phyloP scores from a whole-genome alignment of 2,888 invertebrate genomes.

The Tachina grossa region DNA sequence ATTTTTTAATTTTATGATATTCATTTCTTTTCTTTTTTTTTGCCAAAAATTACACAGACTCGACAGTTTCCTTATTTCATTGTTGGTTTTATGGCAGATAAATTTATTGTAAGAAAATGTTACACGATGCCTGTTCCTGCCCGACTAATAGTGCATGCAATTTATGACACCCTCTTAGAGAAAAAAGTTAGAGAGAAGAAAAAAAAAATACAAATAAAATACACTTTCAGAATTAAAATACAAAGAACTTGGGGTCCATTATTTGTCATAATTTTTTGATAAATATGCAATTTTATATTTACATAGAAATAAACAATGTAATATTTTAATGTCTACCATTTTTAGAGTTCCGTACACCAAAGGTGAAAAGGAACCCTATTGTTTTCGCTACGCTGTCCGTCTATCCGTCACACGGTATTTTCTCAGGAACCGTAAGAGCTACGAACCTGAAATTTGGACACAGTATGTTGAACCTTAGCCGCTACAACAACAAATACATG shows the following conservation, averaged over 20 bases:
- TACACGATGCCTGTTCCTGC: constrained; percentile 29
- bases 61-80: constrained; percentile 32
- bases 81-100: constrained; percentile 46
- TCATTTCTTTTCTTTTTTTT: constrained; percentile 16
- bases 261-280: neutral
- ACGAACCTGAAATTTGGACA: too few relatives aligned
- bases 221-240: neutral
- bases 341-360: too few relatives aligned
- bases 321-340: constrained; percentile 28
- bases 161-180: constrained; percentile 72
- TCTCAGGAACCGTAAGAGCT: too few relatives aligned
- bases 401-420: too few relatives aligned
- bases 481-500: too few relatives aligned
- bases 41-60: constrained; percentile 25
- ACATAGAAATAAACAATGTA: constrained; percentile 17
- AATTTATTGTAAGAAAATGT: constrained; percentile 15
- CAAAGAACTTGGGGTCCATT: neutral
- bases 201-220: constrained; percentile 22
- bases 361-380: too few relatives aligned
- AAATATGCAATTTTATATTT: neutral
- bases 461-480: too few relatives aligned
- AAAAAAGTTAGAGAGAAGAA: neutral
- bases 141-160: constrained; percentile 73
- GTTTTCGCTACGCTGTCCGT: too few relatives aligned
- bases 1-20: constrained; percentile 40